These are phyloP conservation scores for Crotalus viridis DNA, from an alignment of 2,113 vertebrate species.

Conservation along the genomic window DNA sequence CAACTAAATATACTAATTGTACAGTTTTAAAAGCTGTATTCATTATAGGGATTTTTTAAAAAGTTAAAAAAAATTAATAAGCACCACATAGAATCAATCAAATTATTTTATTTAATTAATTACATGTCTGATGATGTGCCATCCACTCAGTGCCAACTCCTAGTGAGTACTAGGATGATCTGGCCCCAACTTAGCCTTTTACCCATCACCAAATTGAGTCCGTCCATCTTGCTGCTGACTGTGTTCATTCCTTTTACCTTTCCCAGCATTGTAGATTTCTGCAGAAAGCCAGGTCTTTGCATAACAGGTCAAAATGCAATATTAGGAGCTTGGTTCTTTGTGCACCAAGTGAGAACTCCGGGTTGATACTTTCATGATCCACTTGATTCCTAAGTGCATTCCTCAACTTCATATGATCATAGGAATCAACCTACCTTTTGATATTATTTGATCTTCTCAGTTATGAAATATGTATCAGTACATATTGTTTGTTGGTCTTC, in stretches of 20 bases:
- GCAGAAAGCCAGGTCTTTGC: neutral
- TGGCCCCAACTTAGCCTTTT: neutral
- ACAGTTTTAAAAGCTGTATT: neutral
- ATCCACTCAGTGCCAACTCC: neutral
- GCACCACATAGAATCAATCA: neutral
- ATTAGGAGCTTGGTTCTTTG: neutral
- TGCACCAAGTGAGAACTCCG: neutral
- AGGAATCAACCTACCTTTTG: neutral
- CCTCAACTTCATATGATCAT: neutral
- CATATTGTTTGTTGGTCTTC: neutral
- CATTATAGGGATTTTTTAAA: neutral
- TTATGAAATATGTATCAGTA: neutral
- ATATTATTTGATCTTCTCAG: neutral
- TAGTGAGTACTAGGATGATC: neutral
- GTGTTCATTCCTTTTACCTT: neutral
- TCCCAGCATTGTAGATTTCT: neutral
- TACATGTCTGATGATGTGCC: neutral
- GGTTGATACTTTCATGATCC: neutral
- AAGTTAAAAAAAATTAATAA: neutral
- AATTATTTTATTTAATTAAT: neutral
- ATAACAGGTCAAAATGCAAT: neutral
- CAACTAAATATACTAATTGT: neutral
- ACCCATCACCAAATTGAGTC: neutral
- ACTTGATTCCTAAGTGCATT: neutral
- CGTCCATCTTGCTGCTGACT: neutral